Conservation (phyloP, 64 coral and sea anemone genomes). For the Cladopsammia gracilis region DNA sequence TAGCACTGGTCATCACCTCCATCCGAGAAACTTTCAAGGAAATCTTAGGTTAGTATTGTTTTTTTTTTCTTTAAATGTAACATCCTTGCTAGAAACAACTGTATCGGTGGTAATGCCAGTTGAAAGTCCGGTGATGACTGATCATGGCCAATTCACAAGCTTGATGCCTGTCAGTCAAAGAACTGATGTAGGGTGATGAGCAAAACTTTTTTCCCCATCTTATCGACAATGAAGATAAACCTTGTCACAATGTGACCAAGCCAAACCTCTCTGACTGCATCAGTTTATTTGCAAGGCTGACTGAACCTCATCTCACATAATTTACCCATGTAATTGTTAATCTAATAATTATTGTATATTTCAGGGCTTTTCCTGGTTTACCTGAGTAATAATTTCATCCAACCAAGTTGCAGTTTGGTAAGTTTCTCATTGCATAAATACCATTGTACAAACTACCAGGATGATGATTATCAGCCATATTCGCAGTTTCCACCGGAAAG, state of each 20-base stretch:
- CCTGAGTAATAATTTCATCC: too few species aligned
- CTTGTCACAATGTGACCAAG: conserved; percentile 60
- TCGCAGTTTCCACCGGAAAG: conserved; percentile 85
- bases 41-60: not conserved
- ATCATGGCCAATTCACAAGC: too few species aligned
- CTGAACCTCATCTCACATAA: too few species aligned
- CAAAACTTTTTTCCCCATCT: conserved; percentile 86
- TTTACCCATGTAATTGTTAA: too few species aligned
- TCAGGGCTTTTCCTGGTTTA: too few species aligned
- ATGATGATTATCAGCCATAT: conserved; percentile 73
- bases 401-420: too few species aligned
- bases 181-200: conserved; percentile 71
- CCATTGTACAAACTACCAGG: not conserved
- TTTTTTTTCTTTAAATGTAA: not conserved
- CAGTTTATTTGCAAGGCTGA: not conserved
- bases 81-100: not conserved
- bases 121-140: too few species aligned
- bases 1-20: too few species aligned
- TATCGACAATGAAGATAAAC: conserved; percentile 78
- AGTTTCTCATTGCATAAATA: not conserved
- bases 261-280: conserved; percentile 87
- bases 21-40: too few species aligned
- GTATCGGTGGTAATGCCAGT: too few species aligned
- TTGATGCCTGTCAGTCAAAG: not conserved
- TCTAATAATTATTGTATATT: too few species aligned